A percentile compares a stretch with the other conserved stretches of the same genome.
phyloP scores from a whole-genome alignment of 2,113 vertebrate genomes.

The Panthera uncia region DNA sequence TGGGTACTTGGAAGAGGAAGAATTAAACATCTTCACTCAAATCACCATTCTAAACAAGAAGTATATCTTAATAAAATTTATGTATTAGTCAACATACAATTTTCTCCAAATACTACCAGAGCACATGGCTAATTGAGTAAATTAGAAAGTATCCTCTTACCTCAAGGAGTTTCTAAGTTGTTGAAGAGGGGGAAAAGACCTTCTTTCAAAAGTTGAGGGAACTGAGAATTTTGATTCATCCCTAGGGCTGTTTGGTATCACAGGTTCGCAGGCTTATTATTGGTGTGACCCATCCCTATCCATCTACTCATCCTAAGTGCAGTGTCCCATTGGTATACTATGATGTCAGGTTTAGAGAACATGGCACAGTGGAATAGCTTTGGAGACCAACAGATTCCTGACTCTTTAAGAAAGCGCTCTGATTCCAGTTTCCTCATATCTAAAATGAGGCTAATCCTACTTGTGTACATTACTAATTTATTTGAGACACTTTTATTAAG shows the following conservation, averaged over 20 bases:
- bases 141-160: not conserved
- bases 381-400: not conserved
- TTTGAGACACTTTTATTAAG: not conserved
- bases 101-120: not conserved
- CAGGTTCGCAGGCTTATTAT: not conserved
- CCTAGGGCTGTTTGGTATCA: not conserved
- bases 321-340: not conserved
- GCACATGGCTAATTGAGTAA: not conserved
- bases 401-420: not conserved
- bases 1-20: not conserved
- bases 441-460: not conserved
- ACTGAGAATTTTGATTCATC: not conserved
- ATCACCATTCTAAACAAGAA: not conserved
- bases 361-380: not conserved
- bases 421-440: not conserved
- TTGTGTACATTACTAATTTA: not conserved
- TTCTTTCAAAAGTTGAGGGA: not conserved
- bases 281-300: not conserved
- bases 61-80: not conserved
- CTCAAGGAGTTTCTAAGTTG: not conserved
- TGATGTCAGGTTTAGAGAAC: not conserved
- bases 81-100: not conserved
- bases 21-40: not conserved
- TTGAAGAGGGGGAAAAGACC: not conserved
- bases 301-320: not conserved